Base-by-base conservation (phyloP, 2,797 vertebrate genomes). In the Sylvilagus floridanus region DNA sequence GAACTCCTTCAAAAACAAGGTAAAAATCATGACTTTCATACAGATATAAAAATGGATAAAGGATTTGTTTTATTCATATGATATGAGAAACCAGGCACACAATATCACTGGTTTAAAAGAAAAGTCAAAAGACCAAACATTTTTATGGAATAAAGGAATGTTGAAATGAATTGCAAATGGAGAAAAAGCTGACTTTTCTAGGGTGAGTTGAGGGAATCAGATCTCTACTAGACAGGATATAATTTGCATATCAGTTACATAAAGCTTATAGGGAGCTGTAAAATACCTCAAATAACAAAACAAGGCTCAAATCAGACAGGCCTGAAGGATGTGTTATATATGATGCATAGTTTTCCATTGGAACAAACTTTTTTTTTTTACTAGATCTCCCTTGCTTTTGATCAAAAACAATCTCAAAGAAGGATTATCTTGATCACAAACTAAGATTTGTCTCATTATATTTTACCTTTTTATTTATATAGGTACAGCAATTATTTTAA, bases 41-140 rank as follows among this genome's bases (percentile, higher is more conserved):
- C 11, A 88, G n/a, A 79, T 77, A 57, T 16, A 87, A 82, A 89
- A 87, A 72, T 73, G 35, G 7, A 21, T 78, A 87, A 54, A 90
- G 78, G 14, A 35, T 96, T 86, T 78, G 82, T 92, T 94, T 92
- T 90, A 84, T 3, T 86, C 14, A 54, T 79, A 52, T 77, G 73
- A 71, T 85, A 63, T 90, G 72, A 87, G 47, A 16, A 78, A 87
- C 37, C 30, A 93, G 62, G 21, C 16, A 85, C 5, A 85, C 71
- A 62, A 60, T 84, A 69, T 83, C 83, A 86, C 13, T 94, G 11
- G 28, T 73, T 94, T 50, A 93, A 78, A 82, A 47, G 62, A 88
- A 93, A 79, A 81, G 52, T 92, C 28, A 81, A 65, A 96, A 89
- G 22, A 73, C 5, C 30, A 77, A 78, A 82, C 35, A 47, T 73